These are phyloP conservation scores for Cariama cristata DNA, from an alignment of 2,113 vertebrate species.

Conservation along the genomic window DNA sequence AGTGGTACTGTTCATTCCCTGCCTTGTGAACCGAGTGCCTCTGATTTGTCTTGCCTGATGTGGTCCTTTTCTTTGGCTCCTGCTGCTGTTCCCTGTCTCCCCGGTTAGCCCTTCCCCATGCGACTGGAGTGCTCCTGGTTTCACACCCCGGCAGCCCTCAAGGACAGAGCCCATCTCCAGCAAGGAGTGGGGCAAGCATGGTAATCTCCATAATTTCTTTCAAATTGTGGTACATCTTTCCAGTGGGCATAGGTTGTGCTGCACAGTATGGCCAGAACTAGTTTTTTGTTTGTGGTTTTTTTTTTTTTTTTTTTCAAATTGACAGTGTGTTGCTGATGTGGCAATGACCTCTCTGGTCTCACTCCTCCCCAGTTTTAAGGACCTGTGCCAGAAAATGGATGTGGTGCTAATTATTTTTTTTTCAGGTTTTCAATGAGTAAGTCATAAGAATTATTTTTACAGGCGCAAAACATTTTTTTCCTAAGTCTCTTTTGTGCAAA, in stretches of 20 bases:
- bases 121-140: background rate
- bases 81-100: rapidly evolving
- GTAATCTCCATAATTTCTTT: background rate
- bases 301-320: background rate
- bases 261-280: no score
- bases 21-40: rapidly evolving
- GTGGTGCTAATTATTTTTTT: background rate
- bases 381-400: background rate
- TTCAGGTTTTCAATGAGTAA: background rate
- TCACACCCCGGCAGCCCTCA: background rate
- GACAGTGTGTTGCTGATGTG: rapidly evolving
- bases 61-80: background rate
- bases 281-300: no score
- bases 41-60: background rate
- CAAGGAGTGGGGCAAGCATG: background rate
- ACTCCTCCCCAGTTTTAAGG: background rate
- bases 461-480: background rate
- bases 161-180: background rate
- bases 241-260: background rate
- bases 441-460: background rate
- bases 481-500: background rate
- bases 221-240: background rate
- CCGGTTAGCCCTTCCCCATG: background rate
- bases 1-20: background rate
- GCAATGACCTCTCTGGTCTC: background rate